Evolutionary conservation across 2,888 invertebrate genomes (phyloP), one percentile per base, ranked within the genome.

Genomic region (Amphipoea lucens): DNA sequence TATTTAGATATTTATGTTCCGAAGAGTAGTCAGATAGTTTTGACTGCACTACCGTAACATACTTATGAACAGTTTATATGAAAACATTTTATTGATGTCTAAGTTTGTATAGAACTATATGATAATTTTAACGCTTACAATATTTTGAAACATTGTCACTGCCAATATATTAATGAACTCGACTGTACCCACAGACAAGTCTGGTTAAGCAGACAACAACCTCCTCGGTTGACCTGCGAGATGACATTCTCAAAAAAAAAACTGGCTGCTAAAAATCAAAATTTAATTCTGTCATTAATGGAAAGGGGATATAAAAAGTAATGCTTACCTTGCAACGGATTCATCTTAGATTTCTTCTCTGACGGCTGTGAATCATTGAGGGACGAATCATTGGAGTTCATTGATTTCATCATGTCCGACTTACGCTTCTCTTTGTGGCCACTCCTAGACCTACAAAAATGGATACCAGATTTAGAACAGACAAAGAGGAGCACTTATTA

Each of bases 391-490:
- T 90, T 92, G 1, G 94, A 89, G 86, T 95, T 96, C 87, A 95
- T 95, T 1, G 95, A 96, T 83, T 95, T 96, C 94, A 95, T 95
- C 94, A 95, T 98, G 77, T 94, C 94, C 0, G 94, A 93, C 82
- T 94, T 94, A 76, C 94, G 92, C 93, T 98, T 98, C 62, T 97
- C 97, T 90, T 94, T 96, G 94, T 98, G 98, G 92, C 98, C 97
- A 89, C 97, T 97, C 92, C 98, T 97, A 54, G 97, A 95, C 94
- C 98, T 98, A 93, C 66, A 93, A 92, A 92, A 92, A 62, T 57
- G 48, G 17, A 74, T 48, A 51, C 2, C 42, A 66, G n/a, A 11
- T 48, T 81, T 73, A 77, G 36, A 36, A 67, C 1, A 48, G 36
- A 17, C 4, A 5, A 6, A 76, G 40, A 40, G 1, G 3, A 48